Evolutionary conservation across 2,888 invertebrate genomes (phyloP), one percentile per base, ranked within the genome.

Genomic region (Agapetus fuscipes): DNA sequence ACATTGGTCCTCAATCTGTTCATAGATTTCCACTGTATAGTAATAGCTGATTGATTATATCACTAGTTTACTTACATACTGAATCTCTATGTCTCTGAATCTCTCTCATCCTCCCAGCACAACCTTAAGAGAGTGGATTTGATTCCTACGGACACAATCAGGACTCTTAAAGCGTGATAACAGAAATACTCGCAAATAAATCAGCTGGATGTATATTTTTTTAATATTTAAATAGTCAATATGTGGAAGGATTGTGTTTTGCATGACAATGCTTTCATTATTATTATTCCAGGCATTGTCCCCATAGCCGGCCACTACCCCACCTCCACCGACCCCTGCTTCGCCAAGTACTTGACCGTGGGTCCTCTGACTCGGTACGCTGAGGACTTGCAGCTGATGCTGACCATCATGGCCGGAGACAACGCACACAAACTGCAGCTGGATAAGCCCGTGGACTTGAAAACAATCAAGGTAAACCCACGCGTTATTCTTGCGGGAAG

Each of bases 301-400:
- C 57, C 80, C 0, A 64, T 71, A 15, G 61, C 60, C 1, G 80
- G 80, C 0, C 81, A 82, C 58, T 72, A 71, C 46, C 83, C 83
- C 1, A 57, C 59, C 2, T 54, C 67, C 2, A 51, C 55, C 1
- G 75, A 77, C 48, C 29, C 35, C 12, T 52, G 59, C 3, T 76
- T 73, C 53, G 49, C 57, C 0, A 59, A 64, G 33, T 73, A 67
- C 53, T 57, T 82, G 15, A 67, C 71, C 0, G 53, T 79, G 25
- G 83, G 83, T 0, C 93, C 93, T 1, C 75, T 94, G 66, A 69
- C 81, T 16, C 72, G 90, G n/a, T 80, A 76, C 53, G 82, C 83
- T 0, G 74, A 71, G 15, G 94, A 94, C 64, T 64, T 95, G 14
- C 58, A 68, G 1, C 66, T 83, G 1, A 62, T 85, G 43, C 57